phyloP scores from a whole-genome alignment of 1,140 invertebrate species.

The Acyrthosiphon pisum region DNA sequence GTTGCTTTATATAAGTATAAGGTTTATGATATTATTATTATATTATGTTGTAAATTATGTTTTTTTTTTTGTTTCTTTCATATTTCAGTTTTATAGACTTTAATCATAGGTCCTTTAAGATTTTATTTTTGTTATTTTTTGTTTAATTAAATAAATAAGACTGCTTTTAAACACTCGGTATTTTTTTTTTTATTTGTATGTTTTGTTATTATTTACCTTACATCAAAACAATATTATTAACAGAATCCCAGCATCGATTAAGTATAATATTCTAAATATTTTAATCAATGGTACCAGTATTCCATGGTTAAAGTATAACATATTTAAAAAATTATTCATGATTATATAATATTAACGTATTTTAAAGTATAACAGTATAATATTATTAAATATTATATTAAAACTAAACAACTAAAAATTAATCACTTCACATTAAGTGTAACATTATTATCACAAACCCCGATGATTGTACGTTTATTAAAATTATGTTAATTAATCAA shows the following conservation, averaged over 20 bases:
- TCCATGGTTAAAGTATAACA: neutral
- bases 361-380: neutral
- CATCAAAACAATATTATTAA: neutral
- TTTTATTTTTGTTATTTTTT: conserved; percentile 59
- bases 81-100: conserved; percentile 51
- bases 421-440: conserved; percentile 24
- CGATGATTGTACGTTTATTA: neutral
- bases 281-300: neutral
- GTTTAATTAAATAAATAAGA: conserved; percentile 55
- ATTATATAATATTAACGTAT: neutral
- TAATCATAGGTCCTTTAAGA: conserved; percentile 41
- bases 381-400: neutral
- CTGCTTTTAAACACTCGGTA: conserved; percentile 48
- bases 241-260: neutral
- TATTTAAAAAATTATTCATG: neutral
- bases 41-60: conserved; percentile 35
- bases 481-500: neutral
- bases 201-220: conserved; percentile 7
- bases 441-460: neutral
- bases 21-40: neutral
- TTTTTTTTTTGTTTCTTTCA: conserved; percentile 7
- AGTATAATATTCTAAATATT: neutral
- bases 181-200: conserved; percentile 53
- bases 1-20: conserved; percentile 23
- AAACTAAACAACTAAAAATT: neutral